phyloP scores from a whole-genome alignment of 2,888 invertebrate genomes.

The Brachyopa scutellaris region DNA sequence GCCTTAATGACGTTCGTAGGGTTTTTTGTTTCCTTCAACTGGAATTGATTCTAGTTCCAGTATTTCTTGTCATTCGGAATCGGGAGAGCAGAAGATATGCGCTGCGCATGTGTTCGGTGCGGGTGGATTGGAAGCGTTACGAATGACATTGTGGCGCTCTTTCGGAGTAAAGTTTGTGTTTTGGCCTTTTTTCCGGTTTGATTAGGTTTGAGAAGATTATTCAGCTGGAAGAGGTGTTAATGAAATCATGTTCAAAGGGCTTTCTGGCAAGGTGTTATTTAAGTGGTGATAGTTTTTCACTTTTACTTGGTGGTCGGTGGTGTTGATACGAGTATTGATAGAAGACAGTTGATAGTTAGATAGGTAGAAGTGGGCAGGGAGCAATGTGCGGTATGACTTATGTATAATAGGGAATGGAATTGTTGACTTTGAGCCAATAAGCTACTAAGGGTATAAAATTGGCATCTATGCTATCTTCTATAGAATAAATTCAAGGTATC shows the following conservation, averaged over 20 bases:
- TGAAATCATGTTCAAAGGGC: slow-evolving; percentile 48
- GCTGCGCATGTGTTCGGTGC: slow-evolving; percentile 4
- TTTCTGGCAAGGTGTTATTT: slow-evolving; percentile 11
- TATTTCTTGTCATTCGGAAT: slow-evolving; percentile 14
- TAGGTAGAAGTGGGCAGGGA: no score
- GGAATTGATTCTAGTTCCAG: slow-evolving; percentile 28
- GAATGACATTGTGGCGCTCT: slow-evolving; percentile 23
- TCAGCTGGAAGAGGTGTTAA: slow-evolving; percentile 47
- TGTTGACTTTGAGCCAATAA: no score
- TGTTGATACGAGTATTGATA: no score
- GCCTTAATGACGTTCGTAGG: slow-evolving; percentile 53
- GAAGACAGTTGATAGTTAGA: no score
- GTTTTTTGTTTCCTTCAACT: neutral
- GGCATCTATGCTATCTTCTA: no score
- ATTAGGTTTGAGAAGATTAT: slow-evolving; percentile 6
- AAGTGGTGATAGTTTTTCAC: slow-evolving; percentile 37
- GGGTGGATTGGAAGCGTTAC: neutral
- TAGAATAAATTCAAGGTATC: no score
- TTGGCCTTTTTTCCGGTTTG: neutral
- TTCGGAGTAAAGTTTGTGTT: slow-evolving; percentile 57
- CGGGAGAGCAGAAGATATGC: slow-evolving; percentile 9
- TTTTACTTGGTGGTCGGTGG: slow-evolving; percentile 17
- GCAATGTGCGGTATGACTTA: no score
- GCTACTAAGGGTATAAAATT: no score
- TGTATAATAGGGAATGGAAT: no score